Conservation (phyloP, 2,113 vertebrate species). For the Oreotrochilus melanogaster region DNA sequence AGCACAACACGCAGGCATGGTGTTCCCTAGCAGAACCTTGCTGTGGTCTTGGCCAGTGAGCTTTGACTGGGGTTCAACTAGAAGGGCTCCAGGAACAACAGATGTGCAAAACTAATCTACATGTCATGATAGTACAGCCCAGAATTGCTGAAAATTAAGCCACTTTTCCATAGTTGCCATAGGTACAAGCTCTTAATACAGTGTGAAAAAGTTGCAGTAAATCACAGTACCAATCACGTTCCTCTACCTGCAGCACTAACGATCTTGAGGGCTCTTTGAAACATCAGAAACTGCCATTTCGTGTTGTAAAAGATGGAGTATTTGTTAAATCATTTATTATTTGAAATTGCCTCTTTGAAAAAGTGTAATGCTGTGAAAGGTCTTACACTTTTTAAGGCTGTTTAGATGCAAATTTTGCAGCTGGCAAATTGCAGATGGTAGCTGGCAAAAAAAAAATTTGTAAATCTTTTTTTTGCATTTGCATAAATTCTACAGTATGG, state of each 20-base stretch:
- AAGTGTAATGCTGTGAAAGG: neutral
- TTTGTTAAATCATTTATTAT: neutral
- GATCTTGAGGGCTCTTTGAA: neutral
- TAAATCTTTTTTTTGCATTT: neutral
- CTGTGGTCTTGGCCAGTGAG: neutral
- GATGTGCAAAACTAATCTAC: neutral
- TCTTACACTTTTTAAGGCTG: neutral
- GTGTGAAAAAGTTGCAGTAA: neutral
- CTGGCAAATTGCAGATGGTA: no score
- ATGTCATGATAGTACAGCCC: neutral
- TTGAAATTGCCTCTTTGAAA: neutral
- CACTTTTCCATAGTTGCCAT: neutral
- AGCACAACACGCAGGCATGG: neutral
- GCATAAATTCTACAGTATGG: neutral
- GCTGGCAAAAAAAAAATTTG: neutral
- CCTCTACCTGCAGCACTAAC: neutral
- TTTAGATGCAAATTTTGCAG: neutral
- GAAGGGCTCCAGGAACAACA: neutral
- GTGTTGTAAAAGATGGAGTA: neutral
- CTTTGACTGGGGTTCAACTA: neutral
- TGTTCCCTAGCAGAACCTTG: neutral
- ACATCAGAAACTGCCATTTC: neutral
- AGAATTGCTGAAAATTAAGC: neutral
- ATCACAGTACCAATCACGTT: neutral
- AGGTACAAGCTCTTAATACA: neutral